Base-by-base conservation (phyloP, 2,888 invertebrate genomes). In the Lordiphosa fenestrarum region DNA sequence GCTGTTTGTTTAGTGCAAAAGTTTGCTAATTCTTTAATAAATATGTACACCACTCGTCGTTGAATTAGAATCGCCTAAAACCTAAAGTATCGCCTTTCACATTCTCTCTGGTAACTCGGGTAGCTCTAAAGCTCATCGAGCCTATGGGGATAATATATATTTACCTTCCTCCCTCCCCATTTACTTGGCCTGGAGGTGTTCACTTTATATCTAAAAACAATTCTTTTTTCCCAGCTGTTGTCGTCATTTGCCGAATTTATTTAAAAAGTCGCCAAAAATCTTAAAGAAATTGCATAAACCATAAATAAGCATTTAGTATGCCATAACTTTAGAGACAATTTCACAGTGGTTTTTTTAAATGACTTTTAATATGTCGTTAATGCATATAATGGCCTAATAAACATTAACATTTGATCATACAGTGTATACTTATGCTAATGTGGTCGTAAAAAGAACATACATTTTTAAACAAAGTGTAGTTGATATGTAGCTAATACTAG, bases 281-380 rank as follows among this genome's bases (percentile, higher is more conserved):
- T 15, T 33, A 42, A 46, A 33, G 51, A 36, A 10, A 30, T 10
- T 3, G 30, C 30, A 30, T 30, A 10, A 41, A 47, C 33, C 38
- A 44, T 59, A 53, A 68, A 71, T 77, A 52, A 49, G 42, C 33
- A 33, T 9, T 30, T 10, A 30, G 30, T 30, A 10, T 3, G 30
- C 10, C 7, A 30, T 30, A 30, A 30, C 3, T 30, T 30, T 30
- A n/a, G 6, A 10, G n/a, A 48, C 21, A 52, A 55, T 46, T 12
- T 41, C 12, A 9, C 6, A 35, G n/a, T 21, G 21, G 36, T 25
- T 41, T 53, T 15, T 15, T 41, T 40, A 64, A 19, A 46, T 53
- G 54, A 51, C 10, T 30, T 5, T 77, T 84, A 77, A 84, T 64
- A 71, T 62, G 61, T 60, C 68, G 56, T 77, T 66, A 77, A 62